Conservation (phyloP, 1,140 invertebrate species). For the Drosophila insularis region DNA sequence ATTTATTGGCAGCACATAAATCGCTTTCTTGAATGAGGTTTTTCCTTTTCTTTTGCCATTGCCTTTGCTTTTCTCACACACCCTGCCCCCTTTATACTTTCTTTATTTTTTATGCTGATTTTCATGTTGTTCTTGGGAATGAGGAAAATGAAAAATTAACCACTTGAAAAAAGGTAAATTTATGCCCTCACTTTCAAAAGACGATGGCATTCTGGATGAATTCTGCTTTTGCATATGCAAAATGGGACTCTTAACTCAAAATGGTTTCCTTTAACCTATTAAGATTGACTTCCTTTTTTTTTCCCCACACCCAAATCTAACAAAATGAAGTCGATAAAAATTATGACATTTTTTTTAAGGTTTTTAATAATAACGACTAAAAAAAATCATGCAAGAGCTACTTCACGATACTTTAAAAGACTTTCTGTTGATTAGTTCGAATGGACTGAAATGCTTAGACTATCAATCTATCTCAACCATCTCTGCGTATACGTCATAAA, state of each 20-base stretch:
- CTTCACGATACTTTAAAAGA: no score
- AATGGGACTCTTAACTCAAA: background rate
- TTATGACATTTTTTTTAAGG: background rate
- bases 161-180: constrained; percentile 47
- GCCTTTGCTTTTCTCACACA: constrained; percentile 26
- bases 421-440: background rate
- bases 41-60: constrained; percentile 4
- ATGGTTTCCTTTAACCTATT: background rate
- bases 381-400: no score
- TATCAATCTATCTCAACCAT: background rate
- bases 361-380: no score
- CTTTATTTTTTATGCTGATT: constrained; percentile 1
- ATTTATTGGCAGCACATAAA: constrained; percentile 78
- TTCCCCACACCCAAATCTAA: background rate
- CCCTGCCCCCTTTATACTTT: constrained; percentile 10
- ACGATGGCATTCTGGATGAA: background rate
- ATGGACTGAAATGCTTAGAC: background rate
- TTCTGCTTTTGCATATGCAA: background rate
- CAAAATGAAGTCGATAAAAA: background rate
- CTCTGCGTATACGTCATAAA: background rate
- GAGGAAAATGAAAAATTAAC: constrained; percentile 56
- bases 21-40: constrained; percentile 48
- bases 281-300: constrained; percentile 2
- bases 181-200: constrained; percentile 9
- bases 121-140: background rate